Evolutionary conservation across 2,888 invertebrate genomes (phyloP), one percentile per base, ranked within the genome.

Genomic region (Endotricha flammealis): DNA sequence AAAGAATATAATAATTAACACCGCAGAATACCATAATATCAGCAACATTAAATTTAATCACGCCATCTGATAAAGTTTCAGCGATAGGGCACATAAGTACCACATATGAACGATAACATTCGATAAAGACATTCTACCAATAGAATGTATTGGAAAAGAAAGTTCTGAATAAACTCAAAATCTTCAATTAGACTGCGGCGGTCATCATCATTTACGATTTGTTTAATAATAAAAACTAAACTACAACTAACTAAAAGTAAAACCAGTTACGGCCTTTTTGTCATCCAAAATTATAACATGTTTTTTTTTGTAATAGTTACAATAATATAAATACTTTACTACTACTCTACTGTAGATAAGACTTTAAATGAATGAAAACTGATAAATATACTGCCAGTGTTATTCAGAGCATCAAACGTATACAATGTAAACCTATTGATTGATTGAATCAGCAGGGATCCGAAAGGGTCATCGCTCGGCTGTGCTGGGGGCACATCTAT

Each of bases 401-500:
- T 24, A 31, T 22, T 17, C 16, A 22, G 20, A 24, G 24, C 24
- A 16, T 6, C 3, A 6, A 4, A 16, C 16, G 3, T 16, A 4
- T 16, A 16, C 16, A 25, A 10, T 25, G 10, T 5, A 25, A 36
- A 20, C 30, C 14, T 27, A 32, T 36, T 41, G 44, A 41, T 44
- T 41, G 41, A 39, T 38, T 28, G 32, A 35, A 36, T 28, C 34
- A 29, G 34, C 35, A 29, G 50, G 55, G 47, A 52, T 44, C 46
- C n/a, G n/a, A n/a, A n/a, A 51, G 48, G 79, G 74, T 78, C 78
- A 71, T 66, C 66, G 78, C 50, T 64, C 78, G 45, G 52, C 51
- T 68, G 59, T 42, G 58, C 57, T 55, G 57, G 64, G 70, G 62
- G 57, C 57, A 57, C 49, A 43, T 46, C 63, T 60, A 63, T 66